A percentile compares a stretch with the other conserved stretches of the same genome.
Conservation (phyloP, 1,140 invertebrate species). For the Drosophila kurseongensis region DNA sequence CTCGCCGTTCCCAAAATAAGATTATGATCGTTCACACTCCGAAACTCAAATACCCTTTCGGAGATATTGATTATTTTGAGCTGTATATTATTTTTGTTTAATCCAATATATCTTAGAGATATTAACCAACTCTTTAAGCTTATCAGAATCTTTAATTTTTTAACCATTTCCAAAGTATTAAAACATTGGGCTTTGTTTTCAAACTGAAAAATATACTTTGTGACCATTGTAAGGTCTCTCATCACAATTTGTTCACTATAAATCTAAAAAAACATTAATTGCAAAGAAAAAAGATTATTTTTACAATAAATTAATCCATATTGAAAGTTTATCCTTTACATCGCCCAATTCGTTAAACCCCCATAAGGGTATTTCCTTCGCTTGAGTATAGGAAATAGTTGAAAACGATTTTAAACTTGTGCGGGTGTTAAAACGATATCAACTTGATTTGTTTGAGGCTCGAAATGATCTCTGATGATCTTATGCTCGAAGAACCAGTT, state of each 20-base stretch:
- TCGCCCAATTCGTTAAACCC: too few species aligned
- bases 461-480: constrained; percentile 51
- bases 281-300: too few species aligned
- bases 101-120: background rate
- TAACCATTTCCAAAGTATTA: too few species aligned
- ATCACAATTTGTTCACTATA: too few species aligned
- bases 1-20: constrained; percentile 3
- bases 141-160: too few species aligned
- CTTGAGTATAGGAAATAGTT: constrained; percentile 29
- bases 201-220: too few species aligned
- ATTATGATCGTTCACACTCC: background rate
- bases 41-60: background rate
- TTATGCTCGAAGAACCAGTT: constrained; percentile 61
- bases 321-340: background rate
- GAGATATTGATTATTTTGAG: background rate
- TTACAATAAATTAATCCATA: too few species aligned
- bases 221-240: too few species aligned
- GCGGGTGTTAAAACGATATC: constrained; percentile 59
- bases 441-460: constrained; percentile 29
- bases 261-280: too few species aligned
- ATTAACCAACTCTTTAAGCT: too few species aligned
- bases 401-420: constrained; percentile 13
- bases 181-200: too few species aligned
- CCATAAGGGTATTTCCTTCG: constrained; percentile 7
- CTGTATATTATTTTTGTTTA: background rate